Base-by-base conservation (phyloP, 2,888 invertebrate species). In the Himalopsyche kuldschensis region DNA sequence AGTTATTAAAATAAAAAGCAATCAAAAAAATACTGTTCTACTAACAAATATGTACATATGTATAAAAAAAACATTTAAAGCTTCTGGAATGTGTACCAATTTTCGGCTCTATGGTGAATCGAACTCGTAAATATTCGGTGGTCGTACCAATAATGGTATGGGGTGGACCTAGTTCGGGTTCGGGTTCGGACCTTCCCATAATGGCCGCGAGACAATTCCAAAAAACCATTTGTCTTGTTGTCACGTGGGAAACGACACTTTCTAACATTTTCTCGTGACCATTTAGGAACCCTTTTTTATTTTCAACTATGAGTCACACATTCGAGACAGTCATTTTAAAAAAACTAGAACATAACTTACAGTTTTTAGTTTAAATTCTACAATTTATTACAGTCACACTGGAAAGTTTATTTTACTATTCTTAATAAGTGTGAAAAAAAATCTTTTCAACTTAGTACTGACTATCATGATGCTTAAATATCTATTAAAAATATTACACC, bases 161-260 rank as follows among this genome's bases (percentile, higher is more conserved):
- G 69, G 69, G 69, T 27, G 15, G 41, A 15, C 41, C 15, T 41
- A 11, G 11, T 10, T 41, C 10, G 11, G 63, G 69, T 69, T 69
- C 27, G 69, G 69, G 69, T 69, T 69, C 69, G 69, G 69, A 69
- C 69, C 82, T 81, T 41, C 32, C 82, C 75, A 82, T 79, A 82
- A 82, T 82, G 82, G 82, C 41, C 79, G 82, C 79, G 79, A 75
- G 75, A 63, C 75, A 35, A 47, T 69, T 82, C 79, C 32, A 27
- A 17, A 35, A 75, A 35, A 47, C 82, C 82, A 82, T 82, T 82
- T 82, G 82, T 82, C 82, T 82, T 82, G 79, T 79, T 82, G 82
- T 82, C 82, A 79, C 78, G 30, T 69, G 69, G 69, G 15, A 69
- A 69, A 27, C 30, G 69, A 27, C 11, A 69, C 69, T 69, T 69